Evolutionary conservation across 1,140 invertebrate genomes (phyloP), one percentile per base, ranked within the genome.

Genomic region (Tetramorium simillimum): DNA sequence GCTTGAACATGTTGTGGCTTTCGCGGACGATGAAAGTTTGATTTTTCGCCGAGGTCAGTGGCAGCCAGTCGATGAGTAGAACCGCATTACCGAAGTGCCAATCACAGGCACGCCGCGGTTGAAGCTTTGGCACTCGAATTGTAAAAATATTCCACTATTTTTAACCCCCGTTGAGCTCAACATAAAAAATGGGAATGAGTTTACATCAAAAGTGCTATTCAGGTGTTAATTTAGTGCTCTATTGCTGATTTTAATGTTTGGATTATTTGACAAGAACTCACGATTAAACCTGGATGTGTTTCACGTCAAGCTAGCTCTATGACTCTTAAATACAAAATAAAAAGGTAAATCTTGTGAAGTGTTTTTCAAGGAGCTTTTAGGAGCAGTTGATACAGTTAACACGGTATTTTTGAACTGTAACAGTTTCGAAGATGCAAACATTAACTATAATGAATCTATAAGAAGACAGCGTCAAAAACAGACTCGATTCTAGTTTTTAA

Each of bases 51-150:
- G 75, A 63, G 84, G 72, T 85, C 75, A 86, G 67, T 80, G 76
- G 85, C 75, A 58, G 75, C 18, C 85, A 67, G 21, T 37, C 46
- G 76, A 63, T 60, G 67, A 37, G 63, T 21, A 62, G 40, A 86
- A 86, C 40, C 76, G 76, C 76, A 86, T 86, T 86, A 86, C 63
- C 53, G 49, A 86, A 69, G 46, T 86, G 85, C 76, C 86, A 87
- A 85, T 87, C 78, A 76, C 86, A 53, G 77, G 37, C 69, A 33
- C 63, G 53, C 14, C 65, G 60, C 28, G 10, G 46, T 28, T 46
- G 21, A 65, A 63, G 62, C 37, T 86, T 69, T 28, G 58, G 24
- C 33, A 53, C 53, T 51, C n/a, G 43, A 65, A 80, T 86, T 49
- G 62, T 58, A 69, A 81, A 86, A 81, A 81, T 69, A 67, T 60